Base-by-base conservation (phyloP, 2,888 invertebrate species). In the Mayetiola destructor region DNA sequence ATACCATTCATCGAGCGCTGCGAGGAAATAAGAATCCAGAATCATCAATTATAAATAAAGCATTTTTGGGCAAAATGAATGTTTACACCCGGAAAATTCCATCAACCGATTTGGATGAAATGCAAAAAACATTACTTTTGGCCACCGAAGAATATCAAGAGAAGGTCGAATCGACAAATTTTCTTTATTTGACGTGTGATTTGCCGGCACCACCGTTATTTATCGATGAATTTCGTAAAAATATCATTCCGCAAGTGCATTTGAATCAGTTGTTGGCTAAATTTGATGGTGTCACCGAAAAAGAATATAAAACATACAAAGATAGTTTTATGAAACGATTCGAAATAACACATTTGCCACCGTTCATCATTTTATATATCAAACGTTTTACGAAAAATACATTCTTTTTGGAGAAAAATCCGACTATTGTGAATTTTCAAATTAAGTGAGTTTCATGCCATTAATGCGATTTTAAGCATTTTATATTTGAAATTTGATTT, bases 351-450 rank as follows among this genome's bases (percentile, higher is more conserved):
- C 79, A 84, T 64, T 75, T 99, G 61, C 96, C 96, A 6, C 92
- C 91, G 1, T 97, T 91, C 72, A 80, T 97, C 57, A 96, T 99
- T 66, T 74, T 99, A 57, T 96, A 94, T 66, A 92, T 97, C 61
- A 96, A 97, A 75, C 78, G 99, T 61, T 99, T 99, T 71, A 96
- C 95, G 1, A 99, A 95, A 73, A 99, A 99, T 69, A 95, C 94
- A 6, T 99, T 97, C 75, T 99, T 95, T 67, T 81, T 95, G 18
- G 99, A 99, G 71, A 99, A 99, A 74, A 99, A 99, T 76, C 96
- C 96, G 1, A 99, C 99, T 0, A 99, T 99, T 66, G 97, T 99
- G 2, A 99, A 99, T 72, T 99, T 99, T 70, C 99, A 99, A 3
- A 93, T 99, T 60, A 95, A 93, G 92, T 95, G 77, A 82, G 87